Base-by-base conservation (phyloP, 1,140 invertebrate genomes). In the Pseudoatta argentina region DNA sequence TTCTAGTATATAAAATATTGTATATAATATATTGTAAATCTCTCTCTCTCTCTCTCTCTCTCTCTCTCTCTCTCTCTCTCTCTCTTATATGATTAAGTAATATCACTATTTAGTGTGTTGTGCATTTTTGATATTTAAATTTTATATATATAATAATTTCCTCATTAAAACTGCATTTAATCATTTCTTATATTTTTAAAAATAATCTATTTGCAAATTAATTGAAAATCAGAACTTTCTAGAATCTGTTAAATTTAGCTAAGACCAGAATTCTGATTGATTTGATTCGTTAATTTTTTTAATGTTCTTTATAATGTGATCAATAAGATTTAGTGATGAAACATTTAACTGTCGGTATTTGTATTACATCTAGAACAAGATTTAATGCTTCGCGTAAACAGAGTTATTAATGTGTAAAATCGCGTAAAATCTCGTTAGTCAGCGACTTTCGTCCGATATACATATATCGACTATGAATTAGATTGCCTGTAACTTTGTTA, bases 401-500 rank as follows among this genome's bases (percentile, higher is more conserved):
- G 64, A 67, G 3, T 39, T n/a, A 69, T 81, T 30, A 61, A 86
- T 63, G 66, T 71, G 55, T 86, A 24, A 24, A 24, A 27, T 64
- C 55, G 12, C 53, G 66, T 57, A 86, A 86, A 86, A 86, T 86
- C 44, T 82, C 57, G 85, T 86, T 86, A 82, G 30, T 82, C 77
- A 69, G 55, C 66, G 21, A 81, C 44, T 86, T 82, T 86, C 66
- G 51, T 34, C n/a, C 57, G 18, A 21, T 48, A 21, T 39, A 7
- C 6, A 8, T 21, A 57, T 61, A 82, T 81, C 21, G 24, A 14
- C 24, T 24, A 61, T 34, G 27, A 24, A 63, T 81, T 69, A 51
- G 27, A 81, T 82, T 76, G 73, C 51, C n/a, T 51, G 30, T 73
- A 73, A 24, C 86, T 86, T 88, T 59, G 73, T 86, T 86, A 85